Evolutionary conservation across 1,140 invertebrate species (phyloP).

Genomic region (Aphelenchoides avenae): DNA sequence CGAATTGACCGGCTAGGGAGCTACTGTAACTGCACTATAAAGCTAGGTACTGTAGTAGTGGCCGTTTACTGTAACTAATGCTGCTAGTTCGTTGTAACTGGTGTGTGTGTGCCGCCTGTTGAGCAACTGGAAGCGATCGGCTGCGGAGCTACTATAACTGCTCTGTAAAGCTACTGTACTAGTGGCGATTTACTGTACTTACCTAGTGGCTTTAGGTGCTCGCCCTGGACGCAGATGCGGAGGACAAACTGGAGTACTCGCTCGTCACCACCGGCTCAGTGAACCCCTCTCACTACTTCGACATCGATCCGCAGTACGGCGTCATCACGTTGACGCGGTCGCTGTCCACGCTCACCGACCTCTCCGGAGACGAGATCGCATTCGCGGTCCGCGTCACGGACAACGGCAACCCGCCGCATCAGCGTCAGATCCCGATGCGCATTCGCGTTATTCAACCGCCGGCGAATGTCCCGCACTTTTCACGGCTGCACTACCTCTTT

Average conservation of each 20-base stretch:
- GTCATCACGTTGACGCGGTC: conserved; percentile 24
- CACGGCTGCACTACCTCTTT: conserved; percentile 72
- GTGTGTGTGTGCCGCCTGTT: conserved; percentile 16
- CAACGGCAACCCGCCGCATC: conserved; percentile 49
- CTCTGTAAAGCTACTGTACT: conserved; percentile 33
- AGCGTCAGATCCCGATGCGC: conserved; percentile 18
- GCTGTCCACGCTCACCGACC: conserved; percentile 9
- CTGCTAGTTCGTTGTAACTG: conserved; percentile 15
- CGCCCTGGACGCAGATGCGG: conserved; percentile 43
- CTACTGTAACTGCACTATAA: too few relatives aligned
- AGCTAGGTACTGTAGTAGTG: conserved; percentile 10
- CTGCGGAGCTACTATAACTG: too few relatives aligned
- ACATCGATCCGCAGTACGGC: conserved; percentile 34
- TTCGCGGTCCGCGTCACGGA: conserved; percentile 44
- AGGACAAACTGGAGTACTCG: conserved; percentile 46
- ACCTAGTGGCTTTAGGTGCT: conserved; percentile 31
- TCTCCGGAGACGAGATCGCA: conserved; percentile 28
- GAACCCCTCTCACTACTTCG: conserved; percentile 26
- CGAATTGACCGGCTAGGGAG: too few relatives aligned
- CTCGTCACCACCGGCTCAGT: conserved; percentile 15
- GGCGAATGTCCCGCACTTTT: conserved; percentile 69
- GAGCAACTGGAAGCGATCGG: conserved; percentile 26
- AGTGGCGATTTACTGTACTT: neutral
- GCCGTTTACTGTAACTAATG: conserved; percentile 2
- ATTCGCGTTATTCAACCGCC: conserved; percentile 24